Conservation (phyloP, 2,888 invertebrate genomes). For the Stictocephala bisonia region DNA sequence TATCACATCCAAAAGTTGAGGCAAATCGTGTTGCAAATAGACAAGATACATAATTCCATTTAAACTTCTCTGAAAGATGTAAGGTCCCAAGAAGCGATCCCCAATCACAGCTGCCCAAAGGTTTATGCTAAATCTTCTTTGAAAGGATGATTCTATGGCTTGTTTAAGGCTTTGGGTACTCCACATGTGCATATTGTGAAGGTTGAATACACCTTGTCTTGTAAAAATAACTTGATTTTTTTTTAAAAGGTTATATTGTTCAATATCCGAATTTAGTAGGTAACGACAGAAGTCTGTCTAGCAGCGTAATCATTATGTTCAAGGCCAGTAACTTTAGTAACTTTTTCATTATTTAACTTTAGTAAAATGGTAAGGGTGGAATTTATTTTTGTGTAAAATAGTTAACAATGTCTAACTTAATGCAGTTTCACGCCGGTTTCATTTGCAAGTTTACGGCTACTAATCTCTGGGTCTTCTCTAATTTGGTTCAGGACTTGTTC, state of each 20-base stretch:
- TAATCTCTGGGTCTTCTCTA: conserved; percentile 22
- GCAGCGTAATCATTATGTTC: conserved; percentile 18
- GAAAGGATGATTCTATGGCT: conserved; percentile 5
- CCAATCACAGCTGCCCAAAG: conserved; percentile 19
- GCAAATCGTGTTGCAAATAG: conserved; percentile 23
- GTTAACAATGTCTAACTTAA: background rate
- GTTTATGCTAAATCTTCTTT: conserved; percentile 17
- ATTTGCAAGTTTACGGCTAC: conserved; percentile 7
- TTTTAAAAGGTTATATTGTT: conserved; percentile 22
- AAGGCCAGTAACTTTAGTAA: background rate
- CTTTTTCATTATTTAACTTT: no score
- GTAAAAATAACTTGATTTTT: conserved; percentile 25
- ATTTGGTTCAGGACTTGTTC: conserved; percentile 11
- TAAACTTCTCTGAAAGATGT: conserved; percentile 26
- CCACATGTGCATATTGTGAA: conserved; percentile 34
- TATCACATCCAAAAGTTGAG: conserved; percentile 25
- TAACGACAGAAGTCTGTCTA: conserved; percentile 26
- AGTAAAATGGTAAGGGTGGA: conserved; percentile 12
- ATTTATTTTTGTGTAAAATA: conserved; percentile 35
- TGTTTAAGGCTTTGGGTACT: background rate
- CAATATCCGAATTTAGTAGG: conserved; percentile 31
- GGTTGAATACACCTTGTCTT: conserved; percentile 33
- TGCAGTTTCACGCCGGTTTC: conserved; percentile 16
- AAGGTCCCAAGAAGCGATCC: conserved; percentile 15
- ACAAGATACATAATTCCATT: conserved; percentile 12